Conservation (phyloP, 2,797 vertebrate genomes). For the Darevskia nairensis region DNA sequence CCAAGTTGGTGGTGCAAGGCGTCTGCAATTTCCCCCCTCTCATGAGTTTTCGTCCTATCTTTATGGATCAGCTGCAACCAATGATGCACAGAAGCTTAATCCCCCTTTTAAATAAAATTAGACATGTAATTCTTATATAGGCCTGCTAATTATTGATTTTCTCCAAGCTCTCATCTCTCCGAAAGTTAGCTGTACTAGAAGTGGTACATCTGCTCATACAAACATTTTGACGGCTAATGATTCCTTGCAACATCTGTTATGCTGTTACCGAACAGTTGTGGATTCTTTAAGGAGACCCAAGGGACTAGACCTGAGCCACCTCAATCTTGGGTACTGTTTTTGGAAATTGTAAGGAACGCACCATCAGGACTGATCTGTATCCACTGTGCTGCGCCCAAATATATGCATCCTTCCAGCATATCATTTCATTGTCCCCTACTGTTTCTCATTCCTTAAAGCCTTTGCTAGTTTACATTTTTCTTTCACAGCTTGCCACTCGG, state of each 20-base stretch:
- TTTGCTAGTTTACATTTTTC: constrained; percentile 41
- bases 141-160: constrained; percentile 71
- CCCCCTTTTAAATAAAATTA: constrained; percentile 70
- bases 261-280: constrained; percentile 75
- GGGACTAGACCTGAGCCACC: constrained; percentile 75
- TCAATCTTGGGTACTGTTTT: constrained; percentile 68
- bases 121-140: constrained; percentile 62
- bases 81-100: constrained; percentile 65
- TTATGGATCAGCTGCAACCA: constrained; percentile 48
- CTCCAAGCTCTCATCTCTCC: constrained; percentile 58
- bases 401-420: constrained; percentile 63
- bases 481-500: constrained; percentile 42
- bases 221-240: constrained; percentile 79
- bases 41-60: constrained; percentile 39
- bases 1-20: constrained; percentile 53
- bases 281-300: constrained; percentile 77
- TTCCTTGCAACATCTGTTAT: constrained; percentile 80
- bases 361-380: constrained; percentile 65
- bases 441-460: constrained; percentile 49
- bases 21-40: constrained; percentile 46
- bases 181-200: constrained; percentile 73
- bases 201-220: constrained; percentile 78
- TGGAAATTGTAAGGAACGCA: constrained; percentile 60
- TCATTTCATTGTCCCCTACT: constrained; percentile 54
- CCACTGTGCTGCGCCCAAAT: constrained; percentile 44